These are phyloP conservation scores for Lasioglossum morio DNA, from an alignment of 2,888 invertebrate species.

Conservation along the genomic window DNA sequence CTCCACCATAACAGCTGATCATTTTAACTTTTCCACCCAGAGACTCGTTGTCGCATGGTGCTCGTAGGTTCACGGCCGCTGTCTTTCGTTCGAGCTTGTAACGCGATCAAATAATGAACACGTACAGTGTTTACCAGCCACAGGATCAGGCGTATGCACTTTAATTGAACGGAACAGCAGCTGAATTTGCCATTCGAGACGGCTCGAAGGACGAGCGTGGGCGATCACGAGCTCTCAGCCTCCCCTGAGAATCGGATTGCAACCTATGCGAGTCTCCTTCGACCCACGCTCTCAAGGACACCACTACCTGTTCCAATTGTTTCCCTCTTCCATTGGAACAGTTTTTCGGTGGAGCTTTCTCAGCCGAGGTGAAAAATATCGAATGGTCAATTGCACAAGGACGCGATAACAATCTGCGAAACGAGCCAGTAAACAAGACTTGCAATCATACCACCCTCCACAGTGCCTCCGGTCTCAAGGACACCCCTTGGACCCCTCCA, in stretches of 20 bases:
- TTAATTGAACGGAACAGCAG: constrained; percentile 33
- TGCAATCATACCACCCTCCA: not conserved
- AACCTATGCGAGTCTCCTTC: not conserved
- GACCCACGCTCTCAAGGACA: not conserved
- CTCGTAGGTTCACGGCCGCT: constrained; percentile 3
- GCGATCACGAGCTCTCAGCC: not conserved
- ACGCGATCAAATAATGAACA: constrained; percentile 53
- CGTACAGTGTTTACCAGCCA: constrained; percentile 5
- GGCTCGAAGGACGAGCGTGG: constrained; percentile 26
- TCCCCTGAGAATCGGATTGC: not conserved
- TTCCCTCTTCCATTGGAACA: not conserved
- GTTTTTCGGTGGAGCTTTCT: not conserved
- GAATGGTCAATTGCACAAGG: not conserved
- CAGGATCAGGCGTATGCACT: constrained; percentile 2
- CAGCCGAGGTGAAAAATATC: not conserved
- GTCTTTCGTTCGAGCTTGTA: constrained; percentile 34
- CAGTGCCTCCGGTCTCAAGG: not conserved
- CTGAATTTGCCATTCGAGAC: constrained; percentile 27
- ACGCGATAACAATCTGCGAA: not conserved
- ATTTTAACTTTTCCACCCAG: not conserved
- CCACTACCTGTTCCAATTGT: not conserved
- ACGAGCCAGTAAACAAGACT: not conserved
- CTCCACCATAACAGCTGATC: not conserved
- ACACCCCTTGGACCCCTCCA: not conserved
- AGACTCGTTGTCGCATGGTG: not conserved